Evolutionary conservation across 1,140 invertebrate species (phyloP).

Genomic region (Heliconius himera): DNA sequence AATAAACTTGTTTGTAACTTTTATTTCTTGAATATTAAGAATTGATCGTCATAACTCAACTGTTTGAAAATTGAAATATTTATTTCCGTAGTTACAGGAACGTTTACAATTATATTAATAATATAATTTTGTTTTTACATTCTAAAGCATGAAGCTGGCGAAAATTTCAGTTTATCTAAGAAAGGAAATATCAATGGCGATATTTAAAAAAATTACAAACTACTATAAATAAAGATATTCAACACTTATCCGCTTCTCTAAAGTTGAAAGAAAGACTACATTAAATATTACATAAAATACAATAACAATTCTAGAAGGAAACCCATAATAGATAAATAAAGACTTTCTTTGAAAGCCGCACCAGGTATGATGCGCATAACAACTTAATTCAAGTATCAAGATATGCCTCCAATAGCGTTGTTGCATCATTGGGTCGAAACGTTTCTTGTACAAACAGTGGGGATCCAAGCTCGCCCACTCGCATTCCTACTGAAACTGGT

Average conservation of each 20-base stretch:
- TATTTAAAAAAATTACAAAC: not conserved
- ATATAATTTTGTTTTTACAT: not conserved
- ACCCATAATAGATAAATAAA: slow-evolving; percentile 12
- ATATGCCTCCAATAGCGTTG: slow-evolving; percentile 28
- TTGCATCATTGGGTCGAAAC: slow-evolving; percentile 42
- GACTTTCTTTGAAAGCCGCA: slow-evolving; percentile 5
- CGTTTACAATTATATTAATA: not conserved
- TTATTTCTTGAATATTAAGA: slow-evolving; percentile 22
- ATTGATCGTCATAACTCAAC: not conserved
- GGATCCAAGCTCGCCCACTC: slow-evolving; percentile 60
- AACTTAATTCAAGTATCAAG: slow-evolving; percentile 36
- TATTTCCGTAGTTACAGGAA: not conserved
- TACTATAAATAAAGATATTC: not conserved
- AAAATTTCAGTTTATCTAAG: too few relatives aligned
- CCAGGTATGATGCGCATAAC: slow-evolving; percentile 26
- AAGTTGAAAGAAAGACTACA: not conserved
- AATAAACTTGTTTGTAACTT: slow-evolving; percentile 38
- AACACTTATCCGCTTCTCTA: not conserved
- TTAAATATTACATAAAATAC: not conserved
- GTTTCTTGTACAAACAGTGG: slow-evolving; percentile 54
- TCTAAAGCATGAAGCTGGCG: too few relatives aligned
- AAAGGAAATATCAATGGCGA: too few relatives aligned
- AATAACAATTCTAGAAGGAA: slow-evolving; percentile 8
- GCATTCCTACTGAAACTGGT: slow-evolving; percentile 62
- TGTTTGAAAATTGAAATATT: not conserved